Conservation (phyloP, 2,888 invertebrate genomes). For the Athrips mouffetella region DNA sequence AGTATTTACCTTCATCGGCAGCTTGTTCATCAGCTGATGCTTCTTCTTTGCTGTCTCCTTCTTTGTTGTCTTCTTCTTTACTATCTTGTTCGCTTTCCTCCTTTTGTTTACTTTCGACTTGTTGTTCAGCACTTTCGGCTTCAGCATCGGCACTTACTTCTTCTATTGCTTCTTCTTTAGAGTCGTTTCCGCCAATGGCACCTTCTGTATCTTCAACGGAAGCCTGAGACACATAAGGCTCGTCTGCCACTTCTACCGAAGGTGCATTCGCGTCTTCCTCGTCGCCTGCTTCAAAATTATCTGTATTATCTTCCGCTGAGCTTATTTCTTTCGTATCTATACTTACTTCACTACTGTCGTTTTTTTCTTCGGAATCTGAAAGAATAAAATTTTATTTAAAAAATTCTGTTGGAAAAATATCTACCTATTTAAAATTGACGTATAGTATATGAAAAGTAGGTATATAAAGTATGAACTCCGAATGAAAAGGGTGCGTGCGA, state of each 20-base stretch:
- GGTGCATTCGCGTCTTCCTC: constrained; percentile 55
- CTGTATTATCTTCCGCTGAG: constrained; percentile 59
- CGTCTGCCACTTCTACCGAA: constrained; percentile 69
- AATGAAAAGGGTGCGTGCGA: too few species aligned
- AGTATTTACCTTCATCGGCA: constrained; percentile 58
- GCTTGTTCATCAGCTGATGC: constrained; percentile 71
- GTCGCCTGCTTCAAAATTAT: constrained; percentile 39
- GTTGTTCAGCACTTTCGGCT: constrained; percentile 53
- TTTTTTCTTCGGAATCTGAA: constrained; percentile 70
- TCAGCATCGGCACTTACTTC: constrained; percentile 37
- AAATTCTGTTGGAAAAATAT: background rate
- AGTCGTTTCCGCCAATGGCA: constrained; percentile 51
- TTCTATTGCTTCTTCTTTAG: constrained; percentile 48
- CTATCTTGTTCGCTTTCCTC: constrained; percentile 48
- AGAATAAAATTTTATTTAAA: constrained; percentile 17
- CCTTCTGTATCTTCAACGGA: constrained; percentile 67
- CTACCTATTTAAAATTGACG: too few species aligned
- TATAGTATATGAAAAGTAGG: too few species aligned
- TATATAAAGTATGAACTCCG: too few species aligned
- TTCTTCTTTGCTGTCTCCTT: constrained; percentile 32
- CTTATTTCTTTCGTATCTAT: constrained; percentile 63
- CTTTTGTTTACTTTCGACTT: constrained; percentile 41
- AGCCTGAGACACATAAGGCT: constrained; percentile 66
- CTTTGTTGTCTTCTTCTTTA: constrained; percentile 32
- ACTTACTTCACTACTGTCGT: constrained; percentile 73